These are phyloP conservation scores for Leucoma salicis DNA, from an alignment of 2,888 invertebrate genomes.

Conservation along the genomic window DNA sequence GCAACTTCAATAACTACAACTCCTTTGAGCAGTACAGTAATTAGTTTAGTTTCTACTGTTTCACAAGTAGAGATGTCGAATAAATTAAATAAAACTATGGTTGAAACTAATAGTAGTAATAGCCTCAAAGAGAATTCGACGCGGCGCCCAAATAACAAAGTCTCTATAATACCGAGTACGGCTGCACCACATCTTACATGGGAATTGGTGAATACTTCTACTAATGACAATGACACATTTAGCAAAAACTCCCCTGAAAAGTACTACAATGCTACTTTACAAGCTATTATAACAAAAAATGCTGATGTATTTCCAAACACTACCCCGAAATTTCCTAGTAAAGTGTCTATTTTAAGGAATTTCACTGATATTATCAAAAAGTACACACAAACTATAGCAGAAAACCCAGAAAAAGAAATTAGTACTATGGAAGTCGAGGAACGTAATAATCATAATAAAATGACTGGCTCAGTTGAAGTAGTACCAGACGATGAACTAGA, in stretches of 20 bases:
- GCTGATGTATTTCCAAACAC: conserved; percentile 69
- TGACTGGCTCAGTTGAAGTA: conserved; percentile 71
- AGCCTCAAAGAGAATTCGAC: conserved; percentile 59
- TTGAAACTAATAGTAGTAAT: conserved; percentile 27
- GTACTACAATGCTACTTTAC: conserved; percentile 84
- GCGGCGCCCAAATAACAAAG: conserved; percentile 71
- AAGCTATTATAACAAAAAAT: conserved; percentile 84
- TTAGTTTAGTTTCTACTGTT: conserved; percentile 24
- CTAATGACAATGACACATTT: conserved; percentile 62
- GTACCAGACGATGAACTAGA: conserved; percentile 67
- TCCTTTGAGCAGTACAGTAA: conserved; percentile 24
- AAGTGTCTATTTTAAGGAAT: conserved; percentile 79
- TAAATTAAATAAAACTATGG: conserved; percentile 27
- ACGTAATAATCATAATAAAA: conserved; percentile 53
- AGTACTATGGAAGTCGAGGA: conserved; percentile 45
- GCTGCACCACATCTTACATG: conserved; percentile 72
- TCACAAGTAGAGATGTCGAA: conserved; percentile 23
- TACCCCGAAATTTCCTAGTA: conserved; percentile 67
- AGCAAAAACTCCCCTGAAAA: conserved; percentile 73
- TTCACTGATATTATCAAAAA: conserved; percentile 85
- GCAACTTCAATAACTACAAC: conserved; percentile 26
- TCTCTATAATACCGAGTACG: conserved; percentile 71
- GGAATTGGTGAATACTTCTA: conserved; percentile 83
- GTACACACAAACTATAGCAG: conserved; percentile 73
- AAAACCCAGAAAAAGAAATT: conserved; percentile 31